Evolutionary conservation across 2,113 vertebrate genomes (phyloP).

Genomic region (Amphiprion percula): DNA sequence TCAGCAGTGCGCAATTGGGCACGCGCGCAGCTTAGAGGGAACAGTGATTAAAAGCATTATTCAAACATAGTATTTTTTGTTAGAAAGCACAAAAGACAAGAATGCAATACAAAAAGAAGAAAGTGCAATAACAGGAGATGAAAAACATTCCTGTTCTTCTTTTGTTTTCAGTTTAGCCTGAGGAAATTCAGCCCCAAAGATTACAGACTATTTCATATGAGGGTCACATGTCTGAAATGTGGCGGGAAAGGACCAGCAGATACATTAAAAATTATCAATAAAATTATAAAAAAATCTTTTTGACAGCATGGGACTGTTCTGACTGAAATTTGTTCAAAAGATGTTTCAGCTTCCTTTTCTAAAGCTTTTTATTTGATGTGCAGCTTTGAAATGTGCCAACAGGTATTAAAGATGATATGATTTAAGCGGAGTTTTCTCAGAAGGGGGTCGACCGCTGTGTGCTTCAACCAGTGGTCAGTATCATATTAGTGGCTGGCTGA

Average conservation of each 20-base stretch:
- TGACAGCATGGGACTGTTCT: conserved; percentile 17
- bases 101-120: background rate
- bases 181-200: conserved; percentile 8
- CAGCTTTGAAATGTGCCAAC: background rate
- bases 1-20: too few relatives aligned
- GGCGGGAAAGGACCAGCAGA: background rate
- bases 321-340: conserved; percentile 5
- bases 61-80: too few relatives aligned
- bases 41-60: too few relatives aligned
- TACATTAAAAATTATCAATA: conserved; percentile 13
- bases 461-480: conserved; percentile 2
- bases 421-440: background rate
- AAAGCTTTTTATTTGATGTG: conserved; percentile 6
- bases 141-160: background rate
- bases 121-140: background rate
- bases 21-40: too few relatives aligned
- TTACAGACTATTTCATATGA: background rate
- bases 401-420: conserved; percentile 30
- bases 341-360: background rate
- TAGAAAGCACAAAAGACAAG: background rate
- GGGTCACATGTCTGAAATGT: conserved; percentile 12
- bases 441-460: background rate
- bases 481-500: background rate
- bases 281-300: background rate
- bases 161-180: background rate